phyloP scores from a whole-genome alignment of 2,113 vertebrate species.

The Albula glossodonta region DNA sequence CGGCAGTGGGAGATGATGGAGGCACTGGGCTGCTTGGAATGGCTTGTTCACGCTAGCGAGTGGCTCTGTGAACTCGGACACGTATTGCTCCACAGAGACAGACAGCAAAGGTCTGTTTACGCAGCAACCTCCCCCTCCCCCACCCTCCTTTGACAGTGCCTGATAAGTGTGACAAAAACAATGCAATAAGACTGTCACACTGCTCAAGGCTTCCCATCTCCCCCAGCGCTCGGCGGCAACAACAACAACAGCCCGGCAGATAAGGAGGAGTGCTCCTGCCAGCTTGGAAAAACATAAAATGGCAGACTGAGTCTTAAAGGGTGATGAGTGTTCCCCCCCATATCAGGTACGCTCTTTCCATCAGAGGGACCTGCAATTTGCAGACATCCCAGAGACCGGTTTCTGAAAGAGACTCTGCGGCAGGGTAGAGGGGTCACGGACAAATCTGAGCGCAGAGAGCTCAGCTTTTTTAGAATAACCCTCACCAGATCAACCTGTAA shows the following conservation, averaged over 20 bases:
- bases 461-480: background rate
- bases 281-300: constrained; percentile 33
- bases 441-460: background rate
- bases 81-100: background rate
- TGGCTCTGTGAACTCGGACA: background rate
- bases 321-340: background rate
- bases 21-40: no score
- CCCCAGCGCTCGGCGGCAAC: background rate
- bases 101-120: constrained; percentile 37
- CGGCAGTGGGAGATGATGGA: no score
- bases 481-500: background rate
- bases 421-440: background rate
- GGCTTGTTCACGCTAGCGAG: no score
- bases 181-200: background rate
- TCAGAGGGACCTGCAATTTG: background rate
- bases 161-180: constrained; percentile 31
- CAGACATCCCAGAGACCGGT: background rate
- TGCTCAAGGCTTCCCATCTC: background rate
- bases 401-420: background rate
- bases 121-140: background rate
- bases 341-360: background rate
- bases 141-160: background rate
- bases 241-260: constrained; percentile 27
- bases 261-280: constrained; percentile 35
- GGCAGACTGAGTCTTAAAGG: background rate